These are phyloP conservation scores for Dolichopus griseipennis DNA, from an alignment of 2,888 invertebrate genomes.

Conservation along the genomic window DNA sequence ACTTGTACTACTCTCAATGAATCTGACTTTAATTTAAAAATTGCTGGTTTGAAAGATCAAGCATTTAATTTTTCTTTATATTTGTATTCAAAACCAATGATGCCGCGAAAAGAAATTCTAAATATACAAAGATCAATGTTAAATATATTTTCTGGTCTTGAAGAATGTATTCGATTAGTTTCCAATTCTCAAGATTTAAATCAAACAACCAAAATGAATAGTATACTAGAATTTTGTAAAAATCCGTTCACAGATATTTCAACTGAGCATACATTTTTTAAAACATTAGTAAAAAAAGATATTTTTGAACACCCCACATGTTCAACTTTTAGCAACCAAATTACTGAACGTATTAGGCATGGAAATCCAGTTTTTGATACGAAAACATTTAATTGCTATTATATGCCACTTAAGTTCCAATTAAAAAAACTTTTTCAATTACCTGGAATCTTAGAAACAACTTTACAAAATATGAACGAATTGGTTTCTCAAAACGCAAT, in stretches of 20 bases:
- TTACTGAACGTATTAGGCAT: conserved; percentile 13
- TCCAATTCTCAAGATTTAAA: background rate
- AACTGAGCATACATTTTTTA: conserved; percentile 18
- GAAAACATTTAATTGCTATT: conserved; percentile 12
- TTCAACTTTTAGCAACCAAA: conserved; percentile 12
- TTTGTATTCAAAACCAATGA: conserved; percentile 14
- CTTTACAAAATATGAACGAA: no score
- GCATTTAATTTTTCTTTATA: conserved; percentile 13
- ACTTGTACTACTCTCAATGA: background rate
- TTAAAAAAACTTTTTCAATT: conserved; percentile 17
- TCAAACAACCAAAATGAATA: conserved; percentile 11
- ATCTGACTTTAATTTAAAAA: background rate
- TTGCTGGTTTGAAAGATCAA: conserved; percentile 12
- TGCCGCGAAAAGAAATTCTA: conserved; percentile 16
- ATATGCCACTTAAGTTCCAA: conserved; percentile 18
- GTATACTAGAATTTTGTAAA: conserved; percentile 19
- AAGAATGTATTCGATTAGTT: conserved; percentile 2
- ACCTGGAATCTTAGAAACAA: background rate
- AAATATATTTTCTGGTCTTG: conserved; percentile 13
- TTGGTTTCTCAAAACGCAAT: no score
- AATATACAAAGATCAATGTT: conserved; percentile 15
- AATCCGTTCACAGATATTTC: conserved; percentile 19
- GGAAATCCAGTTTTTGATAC: conserved; percentile 17
- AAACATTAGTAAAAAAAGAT: conserved; percentile 17
- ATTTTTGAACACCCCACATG: conserved; percentile 17